Evolutionary conservation across 2,888 invertebrate species (phyloP).

Genomic region (Lysandra coridon): DNA sequence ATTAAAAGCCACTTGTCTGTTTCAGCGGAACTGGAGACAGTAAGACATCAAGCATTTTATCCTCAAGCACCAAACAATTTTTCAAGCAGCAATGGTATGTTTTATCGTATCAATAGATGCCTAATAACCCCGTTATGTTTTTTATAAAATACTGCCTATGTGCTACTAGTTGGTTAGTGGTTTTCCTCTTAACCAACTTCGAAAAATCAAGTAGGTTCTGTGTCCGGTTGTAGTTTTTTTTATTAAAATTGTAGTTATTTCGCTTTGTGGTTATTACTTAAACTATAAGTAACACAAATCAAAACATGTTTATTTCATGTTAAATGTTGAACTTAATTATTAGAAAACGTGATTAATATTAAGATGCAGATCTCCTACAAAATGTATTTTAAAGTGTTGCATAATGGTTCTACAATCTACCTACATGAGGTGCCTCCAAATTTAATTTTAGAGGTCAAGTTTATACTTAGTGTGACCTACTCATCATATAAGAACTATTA

Average conservation of each 20-base stretch:
- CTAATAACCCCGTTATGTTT: no score
- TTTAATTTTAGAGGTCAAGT: not conserved
- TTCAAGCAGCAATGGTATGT: conserved; percentile 56
- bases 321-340: no score
- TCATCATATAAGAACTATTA: not conserved
- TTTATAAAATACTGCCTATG: no score
- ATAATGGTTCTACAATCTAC: not conserved
- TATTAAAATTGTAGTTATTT: no score
- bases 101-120: not conserved
- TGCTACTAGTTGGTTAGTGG: no score
- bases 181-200: no score
- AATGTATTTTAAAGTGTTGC: not conserved
- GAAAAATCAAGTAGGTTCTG: no score
- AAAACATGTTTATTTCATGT: no score
- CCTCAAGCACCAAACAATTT: conserved; percentile 61
- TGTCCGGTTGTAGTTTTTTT: no score
- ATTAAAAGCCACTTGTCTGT: conserved; percentile 41
- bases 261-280: no score
- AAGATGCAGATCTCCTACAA: not conserved
- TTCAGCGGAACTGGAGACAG: conserved; percentile 81
- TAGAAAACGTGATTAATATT: not conserved
- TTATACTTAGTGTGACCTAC: not conserved
- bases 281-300: no score
- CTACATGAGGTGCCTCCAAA: not conserved
- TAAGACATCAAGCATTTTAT: conserved; percentile 79